phyloP scores from a whole-genome alignment of 2,888 invertebrate genomes.

The Lepidocyrtoides sp. region DNA sequence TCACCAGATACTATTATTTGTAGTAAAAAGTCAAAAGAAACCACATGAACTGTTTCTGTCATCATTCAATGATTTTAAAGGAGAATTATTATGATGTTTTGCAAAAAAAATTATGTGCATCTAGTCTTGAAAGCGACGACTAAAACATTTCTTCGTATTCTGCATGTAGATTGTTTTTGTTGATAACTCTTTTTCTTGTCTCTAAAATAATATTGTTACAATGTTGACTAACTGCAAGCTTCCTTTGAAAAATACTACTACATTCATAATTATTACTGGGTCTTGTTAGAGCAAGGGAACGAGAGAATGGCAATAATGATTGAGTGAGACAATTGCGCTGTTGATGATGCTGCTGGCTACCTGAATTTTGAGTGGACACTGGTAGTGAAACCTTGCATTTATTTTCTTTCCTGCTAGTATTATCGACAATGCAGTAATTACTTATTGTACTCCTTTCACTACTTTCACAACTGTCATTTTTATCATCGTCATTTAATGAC shows the following conservation, averaged over 20 bases:
- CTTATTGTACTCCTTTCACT: background rate
- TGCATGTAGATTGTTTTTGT: background rate
- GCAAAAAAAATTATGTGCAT: background rate
- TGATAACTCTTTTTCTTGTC: background rate
- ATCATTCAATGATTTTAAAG: too few species aligned
- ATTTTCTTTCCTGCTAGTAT: background rate
- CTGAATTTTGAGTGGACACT: slow-evolving; percentile 65
- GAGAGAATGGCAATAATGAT: background rate
- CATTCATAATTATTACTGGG: background rate
- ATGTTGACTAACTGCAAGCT: slow-evolving; percentile 14
- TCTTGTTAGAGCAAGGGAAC: background rate
- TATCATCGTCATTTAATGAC: background rate
- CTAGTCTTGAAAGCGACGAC: background rate
- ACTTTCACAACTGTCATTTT: background rate
- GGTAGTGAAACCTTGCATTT: slow-evolving; percentile 20
- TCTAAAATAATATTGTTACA: background rate
- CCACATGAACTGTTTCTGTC: too few species aligned
- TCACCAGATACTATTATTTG: too few species aligned
- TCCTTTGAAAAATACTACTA: background rate
- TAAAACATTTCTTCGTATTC: background rate
- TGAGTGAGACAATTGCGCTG: background rate
- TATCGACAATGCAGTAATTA: background rate
- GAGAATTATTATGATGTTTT: background rate
- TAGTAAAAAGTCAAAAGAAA: too few species aligned
- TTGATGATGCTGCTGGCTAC: slow-evolving; percentile 2